Evolutionary conservation across 2,797 vertebrate species (phyloP).

Genomic region (Phoxinus dragarum): DNA sequence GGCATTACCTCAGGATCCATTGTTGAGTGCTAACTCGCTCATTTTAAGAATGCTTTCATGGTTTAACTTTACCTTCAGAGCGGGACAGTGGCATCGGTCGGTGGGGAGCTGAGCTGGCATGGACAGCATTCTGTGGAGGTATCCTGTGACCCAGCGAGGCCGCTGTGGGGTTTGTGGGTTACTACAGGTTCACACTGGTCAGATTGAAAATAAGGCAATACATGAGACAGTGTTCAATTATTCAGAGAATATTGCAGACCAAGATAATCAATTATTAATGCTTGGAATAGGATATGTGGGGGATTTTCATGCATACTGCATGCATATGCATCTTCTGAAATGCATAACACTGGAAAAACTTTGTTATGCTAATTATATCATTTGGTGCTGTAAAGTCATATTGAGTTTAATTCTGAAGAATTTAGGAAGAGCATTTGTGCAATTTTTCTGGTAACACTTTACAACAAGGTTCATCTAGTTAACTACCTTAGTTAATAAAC

Average conservation of each 20-base stretch:
- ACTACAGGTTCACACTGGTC: slow-evolving; percentile 85
- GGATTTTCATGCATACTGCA: slow-evolving; percentile 24
- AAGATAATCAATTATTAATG: slow-evolving; percentile 5
- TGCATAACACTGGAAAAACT: not conserved
- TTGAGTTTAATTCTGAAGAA: too few relatives aligned
- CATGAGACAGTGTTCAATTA: not conserved
- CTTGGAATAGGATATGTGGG: slow-evolving; percentile 14
- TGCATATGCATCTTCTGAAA: not conserved
- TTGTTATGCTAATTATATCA: not conserved
- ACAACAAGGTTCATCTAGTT: too few relatives aligned
- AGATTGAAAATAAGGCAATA: slow-evolving; percentile 48
- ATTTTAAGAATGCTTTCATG: slow-evolving; percentile 65
- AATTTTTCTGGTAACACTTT: too few relatives aligned
- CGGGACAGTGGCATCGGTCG: slow-evolving; percentile 86
- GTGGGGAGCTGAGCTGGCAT: slow-evolving; percentile 73
- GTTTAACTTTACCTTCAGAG: slow-evolving; percentile 84
- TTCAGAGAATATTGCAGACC: not conserved
- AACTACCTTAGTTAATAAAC: too few relatives aligned
- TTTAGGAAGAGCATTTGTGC: not conserved
- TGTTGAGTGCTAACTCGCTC: slow-evolving; percentile 57
- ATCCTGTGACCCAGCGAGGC: slow-evolving; percentile 73
- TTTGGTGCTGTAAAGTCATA: not conserved
- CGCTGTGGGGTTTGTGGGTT: slow-evolving; percentile 69
- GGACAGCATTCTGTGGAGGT: slow-evolving; percentile 77
- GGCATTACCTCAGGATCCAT: slow-evolving; percentile 53